Evolutionary conservation across 2,888 invertebrate species (phyloP).

Genomic region (Panzeria rudis): DNA sequence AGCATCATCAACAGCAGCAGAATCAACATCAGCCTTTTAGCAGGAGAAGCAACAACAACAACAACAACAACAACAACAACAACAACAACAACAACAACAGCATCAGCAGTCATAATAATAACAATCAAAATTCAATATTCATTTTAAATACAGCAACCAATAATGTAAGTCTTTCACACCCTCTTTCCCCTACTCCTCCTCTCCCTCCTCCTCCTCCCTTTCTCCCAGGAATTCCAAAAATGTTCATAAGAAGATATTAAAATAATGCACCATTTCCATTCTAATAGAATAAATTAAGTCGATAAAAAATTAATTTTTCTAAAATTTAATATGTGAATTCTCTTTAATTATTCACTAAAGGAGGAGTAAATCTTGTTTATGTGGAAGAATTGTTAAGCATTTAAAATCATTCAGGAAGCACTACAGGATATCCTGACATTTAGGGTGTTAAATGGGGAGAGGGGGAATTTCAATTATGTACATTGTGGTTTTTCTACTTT

Average conservation of each 20-base stretch:
- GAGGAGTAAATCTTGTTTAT: not conserved
- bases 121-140: slow-evolving; percentile 71
- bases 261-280: slow-evolving; percentile 23
- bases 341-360: not conserved
- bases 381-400: not conserved
- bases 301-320: not conserved
- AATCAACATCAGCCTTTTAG: slow-evolving; percentile 30
- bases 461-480: not conserved
- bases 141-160: slow-evolving; percentile 68
- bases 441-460: not conserved
- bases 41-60: slow-evolving; percentile 34
- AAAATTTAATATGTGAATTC: not conserved
- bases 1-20: slow-evolving; percentile 30
- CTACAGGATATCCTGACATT: not conserved
- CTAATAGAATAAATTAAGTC: not conserved
- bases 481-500: not conserved
- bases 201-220: not conserved
- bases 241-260: not conserved
- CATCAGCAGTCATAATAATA: slow-evolving; percentile 58
- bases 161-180: slow-evolving; percentile 57
- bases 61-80: slow-evolving; percentile 21
- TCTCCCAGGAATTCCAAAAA: not conserved
- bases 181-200: not conserved
- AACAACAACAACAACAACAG: slow-evolving; percentile 2
- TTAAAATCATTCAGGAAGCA: not conserved